Conservation (phyloP, 2,797 vertebrate species). For the Notamacropus eugenii region DNA sequence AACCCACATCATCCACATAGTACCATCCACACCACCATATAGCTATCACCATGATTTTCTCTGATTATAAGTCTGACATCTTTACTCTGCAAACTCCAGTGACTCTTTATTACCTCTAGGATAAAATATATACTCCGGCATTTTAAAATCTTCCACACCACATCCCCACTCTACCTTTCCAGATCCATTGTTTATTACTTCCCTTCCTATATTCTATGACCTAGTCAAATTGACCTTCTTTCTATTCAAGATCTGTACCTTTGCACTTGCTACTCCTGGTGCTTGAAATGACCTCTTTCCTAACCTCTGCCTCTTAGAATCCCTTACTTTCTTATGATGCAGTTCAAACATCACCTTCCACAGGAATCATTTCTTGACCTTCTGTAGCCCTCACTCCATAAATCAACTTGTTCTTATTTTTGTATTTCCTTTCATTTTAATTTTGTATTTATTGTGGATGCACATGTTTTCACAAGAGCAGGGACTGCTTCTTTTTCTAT, state of each 20-base stretch:
- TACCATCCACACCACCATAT: background rate
- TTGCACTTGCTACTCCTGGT: background rate
- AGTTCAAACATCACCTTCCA: background rate
- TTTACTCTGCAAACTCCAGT: background rate
- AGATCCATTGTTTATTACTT: background rate
- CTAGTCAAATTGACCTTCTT: background rate
- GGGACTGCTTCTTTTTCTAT: background rate
- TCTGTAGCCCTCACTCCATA: background rate
- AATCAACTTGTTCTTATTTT: background rate
- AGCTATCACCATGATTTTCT: background rate
- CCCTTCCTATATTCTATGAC: background rate
- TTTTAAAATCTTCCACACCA: background rate
- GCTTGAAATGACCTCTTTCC: background rate
- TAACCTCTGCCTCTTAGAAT: background rate
- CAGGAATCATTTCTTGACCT: background rate
- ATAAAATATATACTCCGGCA: background rate
- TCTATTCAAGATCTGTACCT: background rate
- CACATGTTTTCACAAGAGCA: background rate
- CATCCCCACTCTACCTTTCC: background rate
- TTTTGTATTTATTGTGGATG: background rate
- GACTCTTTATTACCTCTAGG: background rate
- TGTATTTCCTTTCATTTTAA: background rate
- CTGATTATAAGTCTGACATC: background rate
- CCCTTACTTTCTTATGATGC: background rate
- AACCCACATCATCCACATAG: no score